These are phyloP conservation scores for Glyptemys insculpta DNA, from an alignment of 2,797 vertebrate species.

Conservation along the genomic window DNA sequence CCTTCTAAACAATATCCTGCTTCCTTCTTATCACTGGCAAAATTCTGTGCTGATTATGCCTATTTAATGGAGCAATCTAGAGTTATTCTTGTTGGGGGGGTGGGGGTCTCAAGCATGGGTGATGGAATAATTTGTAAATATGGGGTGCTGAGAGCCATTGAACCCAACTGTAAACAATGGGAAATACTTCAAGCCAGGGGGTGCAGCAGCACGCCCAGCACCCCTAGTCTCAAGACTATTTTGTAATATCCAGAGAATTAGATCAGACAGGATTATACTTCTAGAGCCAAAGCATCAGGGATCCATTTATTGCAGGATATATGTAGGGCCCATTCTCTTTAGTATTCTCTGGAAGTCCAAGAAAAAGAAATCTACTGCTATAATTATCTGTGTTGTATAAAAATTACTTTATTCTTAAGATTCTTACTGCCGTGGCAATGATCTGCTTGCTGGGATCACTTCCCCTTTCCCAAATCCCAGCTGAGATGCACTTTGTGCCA, in stretches of 20 bases:
- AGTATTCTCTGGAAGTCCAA: neutral
- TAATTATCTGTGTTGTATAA: neutral
- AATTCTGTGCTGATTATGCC: neutral
- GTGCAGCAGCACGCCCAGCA: no score
- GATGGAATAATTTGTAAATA: no score
- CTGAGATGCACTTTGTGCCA: neutral
- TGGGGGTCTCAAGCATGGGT: neutral
- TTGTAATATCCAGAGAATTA: neutral
- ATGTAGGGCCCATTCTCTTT: neutral
- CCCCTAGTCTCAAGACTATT: neutral
- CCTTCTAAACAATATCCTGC: neutral
- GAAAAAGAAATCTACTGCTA: fast-evolving
- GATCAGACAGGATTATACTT: neutral
- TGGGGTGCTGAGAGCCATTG: neutral
- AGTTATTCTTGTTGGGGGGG: neutral
- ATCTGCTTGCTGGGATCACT: neutral
- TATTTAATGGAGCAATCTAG: fast-evolving
- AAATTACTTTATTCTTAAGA: neutral
- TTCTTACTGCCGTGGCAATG: neutral
- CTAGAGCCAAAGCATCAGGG: neutral
- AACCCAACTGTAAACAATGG: neutral
- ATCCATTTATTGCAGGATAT: neutral
- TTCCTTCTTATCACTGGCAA: neutral
- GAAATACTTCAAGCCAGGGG: neutral
- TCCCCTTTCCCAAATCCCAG: neutral